Evolutionary conservation across 1,140 invertebrate species (phyloP), one percentile per base, ranked within the genome.

Genomic region (Lerema accius): DNA sequence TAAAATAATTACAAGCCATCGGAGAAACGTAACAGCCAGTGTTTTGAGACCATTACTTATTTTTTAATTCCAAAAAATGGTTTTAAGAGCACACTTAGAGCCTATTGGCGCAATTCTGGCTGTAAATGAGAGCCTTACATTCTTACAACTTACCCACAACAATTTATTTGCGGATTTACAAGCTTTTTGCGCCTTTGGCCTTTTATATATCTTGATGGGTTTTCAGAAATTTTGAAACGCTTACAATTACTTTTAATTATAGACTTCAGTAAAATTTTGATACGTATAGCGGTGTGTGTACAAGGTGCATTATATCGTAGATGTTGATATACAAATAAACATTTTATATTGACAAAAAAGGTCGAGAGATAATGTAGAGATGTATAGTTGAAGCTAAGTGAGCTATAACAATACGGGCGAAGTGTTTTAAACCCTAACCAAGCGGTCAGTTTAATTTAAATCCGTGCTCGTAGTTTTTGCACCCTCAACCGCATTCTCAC

Each of bases 1-100:
- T 90, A 90, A 90, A 90, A 90, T 90, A 90, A 90, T 90, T 90
- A 90, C 86, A 89, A 89, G 86, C 87, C 84, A 86, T 84, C 79
- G 67, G 77, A 85, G 78, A 83, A 85, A 88, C 78, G 79, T 84
- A 88, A 88, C 84, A 90, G 84, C 86, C 80, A 84, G 86, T 87
- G 80, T 86, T 90, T 90, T 88, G 78, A 88, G 84, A 86, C 80
- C 87, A 90, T 90, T 86, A 89, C 83, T 90, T 90, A 90, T 86
- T 86, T 88, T 86, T 86, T 89, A 89, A 88, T 90, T 84, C 82
- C 80, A 80, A 88, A 89, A 85, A 87, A 83, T 78, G 68, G 63
- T 70, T 77, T 80, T 84, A 78, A 84, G 80, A 85, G 77, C 80
- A 82, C 71, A 78, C 77, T 89, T 89, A 77, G 76, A 75, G 71